Conservation (phyloP, 1,140 invertebrate species). For the Eriosoma lanigerum region DNA sequence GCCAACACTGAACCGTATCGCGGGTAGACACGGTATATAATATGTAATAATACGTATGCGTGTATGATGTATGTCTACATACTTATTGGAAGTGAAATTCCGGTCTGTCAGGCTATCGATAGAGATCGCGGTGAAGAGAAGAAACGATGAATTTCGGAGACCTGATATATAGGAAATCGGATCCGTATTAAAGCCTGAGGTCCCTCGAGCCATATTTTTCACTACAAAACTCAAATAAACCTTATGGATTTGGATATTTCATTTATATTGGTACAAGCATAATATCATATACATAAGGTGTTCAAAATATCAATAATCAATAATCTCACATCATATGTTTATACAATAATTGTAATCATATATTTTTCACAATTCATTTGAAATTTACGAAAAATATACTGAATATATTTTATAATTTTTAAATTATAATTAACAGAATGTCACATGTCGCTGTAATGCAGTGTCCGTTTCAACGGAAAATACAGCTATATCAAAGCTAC, state of each 20-base stretch:
- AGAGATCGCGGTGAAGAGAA: background rate
- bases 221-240: conserved; percentile 4
- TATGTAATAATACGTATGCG: background rate
- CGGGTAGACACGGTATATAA: background rate
- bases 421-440: too few relatives aligned
- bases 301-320: background rate
- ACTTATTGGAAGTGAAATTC: background rate
- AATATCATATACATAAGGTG: background rate
- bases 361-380: too few relatives aligned
- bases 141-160: background rate
- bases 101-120: background rate
- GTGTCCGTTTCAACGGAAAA: too few relatives aligned
- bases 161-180: conserved; percentile 18
- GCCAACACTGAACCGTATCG: background rate
- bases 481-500: too few relatives aligned
- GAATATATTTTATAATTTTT: too few relatives aligned
- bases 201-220: conserved; percentile 3
- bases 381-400: too few relatives aligned
- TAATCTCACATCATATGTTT: too few relatives aligned
- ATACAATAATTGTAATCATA: too few relatives aligned
- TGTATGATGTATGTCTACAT: background rate
- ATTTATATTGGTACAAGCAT: background rate
- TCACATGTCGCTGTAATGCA: too few relatives aligned
- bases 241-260: background rate
- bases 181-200: background rate